These are phyloP conservation scores for Anolis sagrei DNA, from an alignment of 2,113 vertebrate species.

Conservation along the genomic window DNA sequence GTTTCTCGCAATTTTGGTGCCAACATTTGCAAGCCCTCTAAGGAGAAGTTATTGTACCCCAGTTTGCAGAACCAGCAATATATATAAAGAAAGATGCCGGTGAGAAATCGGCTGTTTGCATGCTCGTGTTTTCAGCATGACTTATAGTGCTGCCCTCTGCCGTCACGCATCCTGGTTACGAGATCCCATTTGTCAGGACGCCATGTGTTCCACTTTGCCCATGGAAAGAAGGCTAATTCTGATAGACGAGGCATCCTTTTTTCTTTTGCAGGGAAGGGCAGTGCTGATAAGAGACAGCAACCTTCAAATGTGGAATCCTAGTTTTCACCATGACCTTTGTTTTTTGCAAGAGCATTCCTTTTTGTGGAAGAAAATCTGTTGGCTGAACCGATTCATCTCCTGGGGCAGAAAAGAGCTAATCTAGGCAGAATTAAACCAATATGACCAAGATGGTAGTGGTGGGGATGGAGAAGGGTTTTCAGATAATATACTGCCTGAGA, in stretches of 20 bases:
- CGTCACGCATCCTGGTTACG: not conserved
- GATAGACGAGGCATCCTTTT: not conserved
- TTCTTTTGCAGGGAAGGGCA: not conserved
- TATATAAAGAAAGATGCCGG: not conserved
- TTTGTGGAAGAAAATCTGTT: not conserved
- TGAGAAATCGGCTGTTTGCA: not conserved
- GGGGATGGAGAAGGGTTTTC: not conserved
- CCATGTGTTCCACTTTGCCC: accelerated
- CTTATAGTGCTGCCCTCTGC: not conserved
- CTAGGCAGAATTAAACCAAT: not conserved
- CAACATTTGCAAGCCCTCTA: too few relatives aligned
- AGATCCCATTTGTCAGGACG: accelerated
- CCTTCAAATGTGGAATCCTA: not conserved
- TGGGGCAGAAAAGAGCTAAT: too few relatives aligned
- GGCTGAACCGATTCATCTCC: not conserved
- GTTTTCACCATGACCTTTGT: not conserved
- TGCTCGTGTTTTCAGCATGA: not conserved
- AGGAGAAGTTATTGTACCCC: too few relatives aligned
- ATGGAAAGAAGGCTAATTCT: not conserved
- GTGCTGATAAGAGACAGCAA: not conserved
- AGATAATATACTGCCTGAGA: not conserved
- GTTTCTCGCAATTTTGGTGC: too few relatives aligned
- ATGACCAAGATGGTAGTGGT: not conserved
- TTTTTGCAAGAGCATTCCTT: not conserved
- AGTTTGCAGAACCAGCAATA: too few relatives aligned